These are phyloP conservation scores for Caenorhabditis sp. DNA, from an alignment of 2,888 invertebrate species.

Conservation along the genomic window DNA sequence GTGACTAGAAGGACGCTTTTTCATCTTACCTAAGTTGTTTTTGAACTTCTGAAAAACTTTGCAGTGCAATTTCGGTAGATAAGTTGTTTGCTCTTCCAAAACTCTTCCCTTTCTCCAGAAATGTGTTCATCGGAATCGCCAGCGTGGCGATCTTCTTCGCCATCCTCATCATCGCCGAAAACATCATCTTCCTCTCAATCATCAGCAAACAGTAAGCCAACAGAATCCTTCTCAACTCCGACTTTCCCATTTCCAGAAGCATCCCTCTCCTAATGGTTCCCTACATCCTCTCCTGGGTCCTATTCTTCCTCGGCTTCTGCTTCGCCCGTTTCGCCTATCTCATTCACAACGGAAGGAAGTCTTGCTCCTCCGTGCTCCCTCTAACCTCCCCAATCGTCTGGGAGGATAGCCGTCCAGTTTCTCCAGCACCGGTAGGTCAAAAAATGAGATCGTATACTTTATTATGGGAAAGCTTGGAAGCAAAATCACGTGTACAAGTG, in stretches of 20 bases:
- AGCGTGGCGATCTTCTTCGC: conserved; percentile 57
- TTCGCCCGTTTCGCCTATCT: conserved; percentile 61
- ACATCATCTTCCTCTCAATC: conserved; percentile 59
- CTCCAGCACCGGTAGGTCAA: conserved; percentile 58
- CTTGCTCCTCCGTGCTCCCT: conserved; percentile 41
- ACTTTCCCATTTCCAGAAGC: conserved; percentile 46
- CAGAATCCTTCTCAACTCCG: no score
- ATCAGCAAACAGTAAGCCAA: conserved; percentile 62
- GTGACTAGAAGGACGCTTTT: no score
- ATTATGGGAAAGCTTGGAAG: conserved; percentile 17
- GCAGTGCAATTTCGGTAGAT: no score
- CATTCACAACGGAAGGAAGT: conserved; percentile 41
- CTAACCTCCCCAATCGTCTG: conserved; percentile 40
- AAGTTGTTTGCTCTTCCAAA: not conserved
- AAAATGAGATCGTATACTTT: no score
- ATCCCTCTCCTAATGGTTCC: conserved; percentile 55
- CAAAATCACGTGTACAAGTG: conserved; percentile 7
- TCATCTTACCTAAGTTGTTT: not conserved
- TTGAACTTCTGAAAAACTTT: not conserved
- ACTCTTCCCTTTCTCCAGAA: conserved; percentile 21
- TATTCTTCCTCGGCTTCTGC: conserved; percentile 59
- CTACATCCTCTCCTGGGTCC: conserved; percentile 64
- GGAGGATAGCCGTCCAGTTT: conserved; percentile 55
- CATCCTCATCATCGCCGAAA: conserved; percentile 59
- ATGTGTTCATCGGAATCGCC: conserved; percentile 52